These are phyloP conservation scores for Conus betulinus DNA, from an alignment of 1,140 invertebrate genomes.

Conservation along the genomic window DNA sequence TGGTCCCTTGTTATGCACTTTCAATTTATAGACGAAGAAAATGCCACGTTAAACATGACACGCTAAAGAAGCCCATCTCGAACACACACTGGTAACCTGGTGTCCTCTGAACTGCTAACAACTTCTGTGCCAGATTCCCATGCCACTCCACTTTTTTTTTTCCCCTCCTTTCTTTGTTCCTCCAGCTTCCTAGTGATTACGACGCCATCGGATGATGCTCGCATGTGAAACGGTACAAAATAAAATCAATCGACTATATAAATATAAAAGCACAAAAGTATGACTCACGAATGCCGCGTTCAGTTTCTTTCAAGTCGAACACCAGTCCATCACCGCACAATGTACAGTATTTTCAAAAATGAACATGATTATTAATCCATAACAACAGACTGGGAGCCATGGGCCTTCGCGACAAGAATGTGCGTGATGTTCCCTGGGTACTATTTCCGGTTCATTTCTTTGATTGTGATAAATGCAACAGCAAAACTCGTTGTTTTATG, in stretches of 20 bases:
- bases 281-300: neutral
- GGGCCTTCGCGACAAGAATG: conserved; percentile 41
- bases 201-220: conserved; percentile 14
- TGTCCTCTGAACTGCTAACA: no score
- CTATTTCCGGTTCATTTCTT: neutral
- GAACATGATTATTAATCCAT: conserved; percentile 25
- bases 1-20: no score
- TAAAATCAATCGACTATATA: neutral
- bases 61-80: no score
- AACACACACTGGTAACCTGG: no score
- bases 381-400: conserved; percentile 36
- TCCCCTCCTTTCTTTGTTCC: no score
- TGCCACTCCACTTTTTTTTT: no score
- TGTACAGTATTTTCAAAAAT: neutral
- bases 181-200: conserved; percentile 19
- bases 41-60: no score
- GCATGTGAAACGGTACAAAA: neutral
- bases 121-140: no score
- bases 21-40: no score
- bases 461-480: neutral
- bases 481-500: no score
- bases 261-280: neutral
- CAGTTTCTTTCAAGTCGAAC: neutral
- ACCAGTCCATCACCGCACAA: neutral
- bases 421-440: conserved; percentile 5